Conservation (phyloP, 64 coral and sea anemone species). For the Actinia tenebrosa region DNA sequence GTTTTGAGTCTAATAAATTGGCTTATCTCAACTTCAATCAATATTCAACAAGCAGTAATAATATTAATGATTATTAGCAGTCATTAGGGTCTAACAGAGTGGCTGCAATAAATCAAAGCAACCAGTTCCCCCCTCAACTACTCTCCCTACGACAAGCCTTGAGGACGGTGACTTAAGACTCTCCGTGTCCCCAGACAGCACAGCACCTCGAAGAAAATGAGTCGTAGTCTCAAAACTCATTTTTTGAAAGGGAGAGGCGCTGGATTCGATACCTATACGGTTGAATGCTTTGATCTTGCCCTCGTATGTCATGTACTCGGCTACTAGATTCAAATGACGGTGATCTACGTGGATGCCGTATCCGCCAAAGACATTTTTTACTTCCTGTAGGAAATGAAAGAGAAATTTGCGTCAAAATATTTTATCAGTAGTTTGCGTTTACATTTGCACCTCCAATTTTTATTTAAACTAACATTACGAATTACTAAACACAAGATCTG, state of each 20-base stretch:
- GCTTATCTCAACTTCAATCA: background rate
- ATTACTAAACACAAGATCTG: too few species aligned
- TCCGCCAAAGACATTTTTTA: conserved; percentile 84
- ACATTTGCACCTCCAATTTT: too few species aligned
- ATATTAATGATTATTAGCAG: background rate
- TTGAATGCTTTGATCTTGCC: conserved; percentile 94
- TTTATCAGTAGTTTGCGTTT: too few species aligned
- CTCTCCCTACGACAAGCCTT: conserved; percentile 82
- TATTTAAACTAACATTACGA: too few species aligned
- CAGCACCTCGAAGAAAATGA: conserved; percentile 84
- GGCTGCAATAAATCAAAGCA: conserved; percentile 84
- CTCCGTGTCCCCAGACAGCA: conserved; percentile 77
- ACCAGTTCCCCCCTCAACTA: conserved; percentile 80
- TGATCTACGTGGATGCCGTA: conserved; percentile 84
- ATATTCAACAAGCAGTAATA: background rate
- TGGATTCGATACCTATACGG: conserved; percentile 90
- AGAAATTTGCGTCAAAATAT: background rate
- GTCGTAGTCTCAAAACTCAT: conserved; percentile 99
- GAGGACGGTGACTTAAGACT: conserved; percentile 79
- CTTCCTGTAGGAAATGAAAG: conserved; percentile 46
- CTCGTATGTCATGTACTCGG: conserved; percentile 97
- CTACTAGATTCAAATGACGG: conserved; percentile 76
- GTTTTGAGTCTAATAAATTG: background rate
- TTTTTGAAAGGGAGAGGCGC: conserved; percentile 93
- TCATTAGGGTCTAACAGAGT: conserved; percentile 11